phyloP scores from a whole-genome alignment of 2,113 vertebrate species.

The Dipodomys spectabilis region DNA sequence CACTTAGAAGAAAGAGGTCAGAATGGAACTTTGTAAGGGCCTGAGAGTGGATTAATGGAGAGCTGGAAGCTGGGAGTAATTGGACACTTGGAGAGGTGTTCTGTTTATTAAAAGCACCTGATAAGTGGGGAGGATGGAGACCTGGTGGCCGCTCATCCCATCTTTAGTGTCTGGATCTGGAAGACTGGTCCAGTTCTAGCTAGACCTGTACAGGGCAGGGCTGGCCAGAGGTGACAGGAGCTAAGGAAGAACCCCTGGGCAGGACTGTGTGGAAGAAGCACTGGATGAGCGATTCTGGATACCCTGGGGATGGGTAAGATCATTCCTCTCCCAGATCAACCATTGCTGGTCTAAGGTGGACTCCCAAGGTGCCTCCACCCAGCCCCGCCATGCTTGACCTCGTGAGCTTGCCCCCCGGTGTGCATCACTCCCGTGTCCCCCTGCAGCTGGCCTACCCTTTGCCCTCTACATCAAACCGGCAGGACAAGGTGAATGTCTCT shows the following conservation, averaged over 20 bases:
- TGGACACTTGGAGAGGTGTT: not conserved
- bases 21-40: not conserved
- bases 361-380: not conserved
- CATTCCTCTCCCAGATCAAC: not conserved
- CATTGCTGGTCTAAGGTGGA: not conserved
- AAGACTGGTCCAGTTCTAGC: not conserved
- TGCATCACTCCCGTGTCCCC: not conserved
- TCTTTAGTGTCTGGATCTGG: not conserved
- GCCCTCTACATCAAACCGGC: not conserved
- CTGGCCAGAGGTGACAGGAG: not conserved
- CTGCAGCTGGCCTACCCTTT: not conserved
- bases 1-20: not conserved
- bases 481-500: not conserved
- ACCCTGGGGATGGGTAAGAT: not conserved
- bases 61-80: not conserved
- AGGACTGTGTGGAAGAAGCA: not conserved
- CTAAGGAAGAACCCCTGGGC: not conserved
- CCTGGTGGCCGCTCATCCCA: not conserved
- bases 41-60: not conserved
- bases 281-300: not conserved
- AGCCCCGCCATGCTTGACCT: not conserved
- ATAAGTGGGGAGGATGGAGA: not conserved
- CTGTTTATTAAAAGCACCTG: conserved; percentile 49
- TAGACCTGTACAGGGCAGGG: not conserved
- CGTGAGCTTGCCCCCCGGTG: not conserved